phyloP scores from a whole-genome alignment of 2,113 vertebrate genomes.

The Phrynocephalus versicolor region DNA sequence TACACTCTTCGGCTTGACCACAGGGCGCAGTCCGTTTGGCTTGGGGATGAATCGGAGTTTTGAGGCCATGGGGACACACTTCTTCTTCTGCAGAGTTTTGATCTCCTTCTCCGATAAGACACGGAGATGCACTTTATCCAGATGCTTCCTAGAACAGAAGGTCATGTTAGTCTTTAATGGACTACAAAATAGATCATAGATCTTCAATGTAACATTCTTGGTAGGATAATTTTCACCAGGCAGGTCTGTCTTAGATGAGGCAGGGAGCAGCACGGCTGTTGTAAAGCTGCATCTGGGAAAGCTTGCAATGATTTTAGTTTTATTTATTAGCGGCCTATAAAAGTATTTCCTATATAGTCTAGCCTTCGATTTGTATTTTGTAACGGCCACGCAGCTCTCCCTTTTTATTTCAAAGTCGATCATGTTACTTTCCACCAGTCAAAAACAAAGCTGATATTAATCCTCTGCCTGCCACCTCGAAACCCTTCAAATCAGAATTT shows the following conservation, averaged over 20 bases:
- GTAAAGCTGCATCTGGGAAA: too few species aligned
- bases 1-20: conserved; percentile 76
- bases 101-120: conserved; percentile 77
- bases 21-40: conserved; percentile 82
- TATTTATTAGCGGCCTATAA: too few species aligned
- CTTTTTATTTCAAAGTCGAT: too few species aligned
- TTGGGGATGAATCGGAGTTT: conserved; percentile 93
- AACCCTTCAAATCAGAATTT: background rate
- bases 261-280: too few species aligned
- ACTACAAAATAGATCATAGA: background rate
- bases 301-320: too few species aligned
- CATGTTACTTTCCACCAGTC: background rate
- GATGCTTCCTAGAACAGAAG: conserved; percentile 79
- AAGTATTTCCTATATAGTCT: too few species aligned
- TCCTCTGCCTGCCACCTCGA: background rate
- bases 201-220: too few species aligned
- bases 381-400: too few species aligned
- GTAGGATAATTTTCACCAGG: too few species aligned
- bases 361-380: too few species aligned
- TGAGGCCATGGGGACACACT: conserved; percentile 64
- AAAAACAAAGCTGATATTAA: background rate
- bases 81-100: conserved; percentile 51
- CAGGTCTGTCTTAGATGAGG: too few species aligned
- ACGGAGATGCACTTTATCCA: conserved; percentile 79
- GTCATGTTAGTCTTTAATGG: background rate